phyloP scores from a whole-genome alignment of 1,140 invertebrate genomes.

The Berghia stephanieae region DNA sequence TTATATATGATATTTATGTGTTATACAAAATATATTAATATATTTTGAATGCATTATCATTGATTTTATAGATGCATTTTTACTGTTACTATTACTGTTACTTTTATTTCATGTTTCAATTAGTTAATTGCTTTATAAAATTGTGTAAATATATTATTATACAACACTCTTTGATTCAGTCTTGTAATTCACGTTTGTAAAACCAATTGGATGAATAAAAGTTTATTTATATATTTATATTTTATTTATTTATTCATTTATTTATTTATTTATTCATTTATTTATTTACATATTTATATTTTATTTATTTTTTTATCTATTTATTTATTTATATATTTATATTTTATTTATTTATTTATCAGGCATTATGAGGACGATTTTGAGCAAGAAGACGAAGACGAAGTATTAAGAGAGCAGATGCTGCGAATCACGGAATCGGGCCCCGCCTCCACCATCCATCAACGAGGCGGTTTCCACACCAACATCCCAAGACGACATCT shows the following conservation, averaged over 20 bases:
- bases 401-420: constrained; percentile 39
- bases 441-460: constrained; percentile 23
- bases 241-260: neutral
- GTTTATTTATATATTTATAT: too few relatives aligned
- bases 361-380: constrained; percentile 63
- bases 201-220: too few relatives aligned
- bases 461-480: neutral
- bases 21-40: too few relatives aligned
- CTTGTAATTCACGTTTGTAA: too few relatives aligned
- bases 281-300: neutral
- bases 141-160: too few relatives aligned
- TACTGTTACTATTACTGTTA: too few relatives aligned
- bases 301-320: constrained; percentile 3
- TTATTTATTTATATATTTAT: neutral
- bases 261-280: neutral
- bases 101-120: too few relatives aligned
- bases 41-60: too few relatives aligned
- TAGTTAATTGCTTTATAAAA: too few relatives aligned
- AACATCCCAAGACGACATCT: constrained; percentile 46
- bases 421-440: constrained; percentile 35
- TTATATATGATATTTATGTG: too few relatives aligned
- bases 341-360: constrained; percentile 25
- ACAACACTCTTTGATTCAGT: too few relatives aligned
- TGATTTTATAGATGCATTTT: too few relatives aligned
- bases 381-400: constrained; percentile 62